Evolutionary conservation across 30 jellyfish, hydroid and myxozoan genomes (phyloP), one percentile per base, ranked within the genome.

Genomic region (Hydra vulgaris): DNA sequence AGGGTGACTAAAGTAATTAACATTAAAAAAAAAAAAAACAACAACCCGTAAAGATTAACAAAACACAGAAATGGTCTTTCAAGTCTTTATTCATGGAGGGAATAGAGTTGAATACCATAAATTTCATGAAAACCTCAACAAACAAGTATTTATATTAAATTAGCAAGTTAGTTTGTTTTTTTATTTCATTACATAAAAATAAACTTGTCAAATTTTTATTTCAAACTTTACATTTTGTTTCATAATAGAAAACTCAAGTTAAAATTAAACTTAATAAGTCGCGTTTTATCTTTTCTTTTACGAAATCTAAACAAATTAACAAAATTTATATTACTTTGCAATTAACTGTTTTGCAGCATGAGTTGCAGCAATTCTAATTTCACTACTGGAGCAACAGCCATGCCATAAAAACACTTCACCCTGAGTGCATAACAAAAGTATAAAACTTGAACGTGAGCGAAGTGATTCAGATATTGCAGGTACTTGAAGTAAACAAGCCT

Each of bases 381-480:
- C 95, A 25, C 82, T 95, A 52, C 84, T 27, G n/a, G 98, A 83
- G 25, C 77, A 79, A 80, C 98, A 86, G 52, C 98, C 98, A 79
- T 91, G 98, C 98, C 98, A 91, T 53, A 91, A 66, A 54, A 91
- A 91, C 79, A 91, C 78, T 76, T 91, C 98, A 24, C 95, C 96
- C 80, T 91, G 98, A 21, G 77, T 53, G 74, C 98, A 91, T 17
- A 91, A 79, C 26, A 91, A 85, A 73, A 91, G 74, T 23, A 91
- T 87, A 26, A 82, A 91, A 71, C 98, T 91, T 56, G 98, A 82
- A 56, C 95, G 74, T 27, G 98, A 91, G 7, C 98, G 94, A 22
- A 91, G 82, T 53, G 98, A 91, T 15, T 68, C 98, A 27, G 81
- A 91, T 91, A 83, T 27, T 1, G 92, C 96, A 12, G 98, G 98